A percentile compares a stretch with the other conserved stretches of the same genome.
phyloP scores from a whole-genome alignment of 2,888 invertebrate genomes.

The Plebejus melissa region DNA sequence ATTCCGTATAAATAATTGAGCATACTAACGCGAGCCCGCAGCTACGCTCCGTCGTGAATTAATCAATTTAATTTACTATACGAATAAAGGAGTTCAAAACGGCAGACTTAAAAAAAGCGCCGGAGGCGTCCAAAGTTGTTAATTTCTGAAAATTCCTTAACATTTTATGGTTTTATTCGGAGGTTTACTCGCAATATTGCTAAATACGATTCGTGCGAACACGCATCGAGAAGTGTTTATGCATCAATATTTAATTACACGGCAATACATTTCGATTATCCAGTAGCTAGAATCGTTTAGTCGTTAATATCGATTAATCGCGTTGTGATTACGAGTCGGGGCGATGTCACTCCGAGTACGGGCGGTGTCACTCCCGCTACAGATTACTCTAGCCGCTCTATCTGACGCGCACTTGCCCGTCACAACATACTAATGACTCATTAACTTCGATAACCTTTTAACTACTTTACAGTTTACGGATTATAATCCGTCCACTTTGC shows the following conservation, averaged over 20 bases:
- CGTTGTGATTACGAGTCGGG: not conserved
- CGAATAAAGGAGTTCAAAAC: conserved; percentile 24
- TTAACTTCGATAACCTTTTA: conserved; percentile 3
- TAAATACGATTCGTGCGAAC: not conserved
- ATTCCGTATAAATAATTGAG: conserved; percentile 31
- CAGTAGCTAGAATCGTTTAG: conserved; percentile 21
- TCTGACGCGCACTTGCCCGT: conserved; percentile 22
- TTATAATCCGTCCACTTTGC: not conserved
- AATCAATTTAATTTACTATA: conserved; percentile 28
- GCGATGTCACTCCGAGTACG: not conserved
- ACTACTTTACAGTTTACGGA: conserved; percentile 1
- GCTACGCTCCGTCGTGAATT: conserved; percentile 28
- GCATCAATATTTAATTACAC: not conserved
- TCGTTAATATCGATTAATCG: conserved; percentile 22
- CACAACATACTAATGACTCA: conserved; percentile 1
- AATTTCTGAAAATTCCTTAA: conserved; percentile 5
- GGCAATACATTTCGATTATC: not conserved
- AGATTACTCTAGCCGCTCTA: conserved; percentile 21
- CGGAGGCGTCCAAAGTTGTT: not conserved
- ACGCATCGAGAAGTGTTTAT: not conserved
- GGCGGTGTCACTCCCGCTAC: conserved; percentile 16
- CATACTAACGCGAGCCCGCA: conserved; percentile 29
- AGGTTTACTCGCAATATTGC: not conserved
- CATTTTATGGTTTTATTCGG: not conserved
- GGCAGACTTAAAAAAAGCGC: conserved; percentile 1